phyloP scores from a whole-genome alignment of 2,888 invertebrate species.

The Cephonodes hylas region DNA sequence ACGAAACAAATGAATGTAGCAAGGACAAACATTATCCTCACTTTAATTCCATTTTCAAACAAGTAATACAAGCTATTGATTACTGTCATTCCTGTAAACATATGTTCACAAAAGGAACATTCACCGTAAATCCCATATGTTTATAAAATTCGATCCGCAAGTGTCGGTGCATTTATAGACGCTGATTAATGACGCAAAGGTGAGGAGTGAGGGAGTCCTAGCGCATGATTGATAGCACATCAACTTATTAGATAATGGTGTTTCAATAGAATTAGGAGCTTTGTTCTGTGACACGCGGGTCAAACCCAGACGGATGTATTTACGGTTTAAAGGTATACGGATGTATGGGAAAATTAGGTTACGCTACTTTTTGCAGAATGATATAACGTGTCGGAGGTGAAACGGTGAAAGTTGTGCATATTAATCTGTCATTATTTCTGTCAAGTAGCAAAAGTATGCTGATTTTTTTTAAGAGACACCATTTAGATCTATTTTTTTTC shows the following conservation, averaged over 20 bases:
- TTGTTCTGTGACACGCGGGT: slow-evolving; percentile 64
- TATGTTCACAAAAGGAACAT: slow-evolving; percentile 37
- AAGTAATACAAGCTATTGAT: too few species aligned
- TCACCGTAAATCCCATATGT: slow-evolving; percentile 13
- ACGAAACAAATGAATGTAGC: too few species aligned
- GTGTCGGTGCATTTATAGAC: slow-evolving; percentile 74
- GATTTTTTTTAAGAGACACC: too few species aligned
- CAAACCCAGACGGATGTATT: slow-evolving; percentile 20
- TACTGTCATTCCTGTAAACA: too few species aligned
- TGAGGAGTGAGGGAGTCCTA: slow-evolving; percentile 62
- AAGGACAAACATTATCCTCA: too few species aligned
- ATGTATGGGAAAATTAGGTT: background rate
- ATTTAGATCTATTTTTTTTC: too few species aligned
- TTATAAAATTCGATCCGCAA: slow-evolving; percentile 64
- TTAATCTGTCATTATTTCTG: too few species aligned
- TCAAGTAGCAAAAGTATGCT: too few species aligned
- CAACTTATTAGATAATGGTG: slow-evolving; percentile 78
- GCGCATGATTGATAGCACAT: slow-evolving; percentile 67
- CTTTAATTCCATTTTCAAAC: too few species aligned
- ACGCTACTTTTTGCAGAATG: background rate
- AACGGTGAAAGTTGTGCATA: too few species aligned
- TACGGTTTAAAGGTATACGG: background rate
- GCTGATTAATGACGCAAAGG: slow-evolving; percentile 75
- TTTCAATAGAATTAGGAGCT: slow-evolving; percentile 76
- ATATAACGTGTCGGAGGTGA: too few species aligned